Evolutionary conservation across 2,888 invertebrate species (phyloP).

Genomic region (Atrina japonica): DNA sequence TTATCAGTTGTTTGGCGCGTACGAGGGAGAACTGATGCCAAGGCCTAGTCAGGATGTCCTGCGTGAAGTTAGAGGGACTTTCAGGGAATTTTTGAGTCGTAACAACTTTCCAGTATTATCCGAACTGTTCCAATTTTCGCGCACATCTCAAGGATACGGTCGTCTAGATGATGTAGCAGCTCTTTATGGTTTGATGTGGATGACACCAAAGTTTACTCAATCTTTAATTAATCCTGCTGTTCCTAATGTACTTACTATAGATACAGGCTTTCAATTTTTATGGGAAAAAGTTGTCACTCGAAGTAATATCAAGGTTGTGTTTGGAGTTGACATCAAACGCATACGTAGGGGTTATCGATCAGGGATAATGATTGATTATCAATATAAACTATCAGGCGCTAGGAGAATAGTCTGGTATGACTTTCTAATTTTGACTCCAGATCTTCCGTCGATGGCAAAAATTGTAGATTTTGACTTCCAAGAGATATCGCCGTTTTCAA

Average conservation of each 20-base stretch:
- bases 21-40: slow-evolving; percentile 12
- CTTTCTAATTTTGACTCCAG: slow-evolving; percentile 13
- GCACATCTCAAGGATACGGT: slow-evolving; percentile 16
- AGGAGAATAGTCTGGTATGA: not conserved
- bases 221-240: not conserved
- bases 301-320: not conserved
- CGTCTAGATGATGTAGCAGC: slow-evolving; percentile 6
- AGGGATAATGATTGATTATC: not conserved
- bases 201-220: slow-evolving; percentile 2
- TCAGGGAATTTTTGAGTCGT: slow-evolving; percentile 19
- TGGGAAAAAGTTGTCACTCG: not conserved
- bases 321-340: not conserved
- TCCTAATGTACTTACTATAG: not conserved
- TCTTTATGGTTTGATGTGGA: slow-evolving; percentile 18
- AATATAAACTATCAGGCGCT: not conserved
- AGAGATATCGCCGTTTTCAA: not conserved
- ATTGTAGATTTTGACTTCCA: slow-evolving; percentile 3
- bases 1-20: slow-evolving; percentile 20
- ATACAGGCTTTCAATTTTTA: not conserved
- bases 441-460: not conserved
- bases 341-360: not conserved
- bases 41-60: not conserved
- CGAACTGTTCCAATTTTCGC: not conserved
- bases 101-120: slow-evolving; percentile 8
- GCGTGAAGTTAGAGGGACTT: slow-evolving; percentile 7